Evolutionary conservation across 2,888 invertebrate genomes (phyloP).

Genomic region (Unio pictorum): DNA sequence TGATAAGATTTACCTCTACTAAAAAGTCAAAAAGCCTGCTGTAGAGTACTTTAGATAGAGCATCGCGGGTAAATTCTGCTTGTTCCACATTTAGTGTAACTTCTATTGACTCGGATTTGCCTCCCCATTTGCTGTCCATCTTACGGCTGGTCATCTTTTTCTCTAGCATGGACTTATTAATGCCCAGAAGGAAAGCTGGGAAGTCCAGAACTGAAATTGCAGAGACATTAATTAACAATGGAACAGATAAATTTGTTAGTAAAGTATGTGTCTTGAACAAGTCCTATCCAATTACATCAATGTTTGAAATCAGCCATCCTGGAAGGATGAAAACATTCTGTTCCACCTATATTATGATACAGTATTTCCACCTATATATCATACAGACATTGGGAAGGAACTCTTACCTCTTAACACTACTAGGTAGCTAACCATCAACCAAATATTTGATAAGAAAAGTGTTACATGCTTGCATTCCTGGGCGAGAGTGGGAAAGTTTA

Average conservation of each 20-base stretch:
- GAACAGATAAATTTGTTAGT: too few species aligned
- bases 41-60: conserved; percentile 79
- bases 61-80: conserved; percentile 78
- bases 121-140: conserved; percentile 81
- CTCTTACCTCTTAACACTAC: too few species aligned
- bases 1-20: conserved; percentile 70
- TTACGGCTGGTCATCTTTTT: conserved; percentile 77
- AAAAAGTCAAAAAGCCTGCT: conserved; percentile 78
- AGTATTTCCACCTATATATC: too few species aligned
- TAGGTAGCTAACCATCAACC: too few species aligned
- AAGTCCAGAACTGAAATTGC: conserved; percentile 75
- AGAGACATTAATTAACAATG: not conserved
- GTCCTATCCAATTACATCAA: not conserved
- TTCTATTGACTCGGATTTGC: conserved; percentile 78
- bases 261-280: not conserved
- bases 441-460: too few species aligned
- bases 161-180: conserved; percentile 75
- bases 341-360: too few species aligned
- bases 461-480: too few species aligned
- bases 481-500: too few species aligned
- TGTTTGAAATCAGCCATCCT: not conserved
- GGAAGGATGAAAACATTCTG: too few species aligned
- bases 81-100: conserved; percentile 79
- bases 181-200: conserved; percentile 77
- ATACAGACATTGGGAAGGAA: too few species aligned